phyloP scores from a whole-genome alignment of 2,797 vertebrate genomes.

The Chloroceryle amazona region DNA sequence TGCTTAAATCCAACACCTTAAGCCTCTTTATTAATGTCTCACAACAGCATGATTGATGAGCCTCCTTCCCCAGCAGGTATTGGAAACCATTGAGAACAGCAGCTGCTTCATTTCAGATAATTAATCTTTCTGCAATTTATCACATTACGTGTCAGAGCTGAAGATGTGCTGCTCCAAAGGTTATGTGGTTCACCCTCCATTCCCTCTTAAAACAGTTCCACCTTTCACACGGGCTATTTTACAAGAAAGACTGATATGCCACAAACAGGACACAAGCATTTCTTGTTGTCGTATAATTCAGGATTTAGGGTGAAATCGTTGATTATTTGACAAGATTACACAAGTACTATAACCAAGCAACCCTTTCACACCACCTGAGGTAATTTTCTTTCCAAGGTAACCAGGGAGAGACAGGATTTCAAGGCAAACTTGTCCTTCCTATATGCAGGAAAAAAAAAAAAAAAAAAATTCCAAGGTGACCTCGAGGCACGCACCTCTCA shows the following conservation, averaged over 20 bases:
- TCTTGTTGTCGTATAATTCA: background rate
- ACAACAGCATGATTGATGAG: background rate
- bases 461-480: background rate
- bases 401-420: background rate
- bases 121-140: background rate
- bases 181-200: accelerated
- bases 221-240: background rate
- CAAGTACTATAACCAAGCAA: background rate
- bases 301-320: background rate
- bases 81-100: background rate
- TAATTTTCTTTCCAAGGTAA: background rate
- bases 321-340: background rate
- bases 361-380: background rate
- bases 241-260: background rate
- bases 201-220: background rate
- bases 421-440: background rate
- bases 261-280: background rate
- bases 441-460: background rate
- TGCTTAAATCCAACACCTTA: background rate
- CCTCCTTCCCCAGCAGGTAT: background rate
- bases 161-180: background rate
- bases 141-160: accelerated
- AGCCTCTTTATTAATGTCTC: background rate
- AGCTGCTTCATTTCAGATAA: background rate
- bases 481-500: background rate